Conservation (phyloP, 2,113 vertebrate species). For the Odontophorus gujanensis region DNA sequence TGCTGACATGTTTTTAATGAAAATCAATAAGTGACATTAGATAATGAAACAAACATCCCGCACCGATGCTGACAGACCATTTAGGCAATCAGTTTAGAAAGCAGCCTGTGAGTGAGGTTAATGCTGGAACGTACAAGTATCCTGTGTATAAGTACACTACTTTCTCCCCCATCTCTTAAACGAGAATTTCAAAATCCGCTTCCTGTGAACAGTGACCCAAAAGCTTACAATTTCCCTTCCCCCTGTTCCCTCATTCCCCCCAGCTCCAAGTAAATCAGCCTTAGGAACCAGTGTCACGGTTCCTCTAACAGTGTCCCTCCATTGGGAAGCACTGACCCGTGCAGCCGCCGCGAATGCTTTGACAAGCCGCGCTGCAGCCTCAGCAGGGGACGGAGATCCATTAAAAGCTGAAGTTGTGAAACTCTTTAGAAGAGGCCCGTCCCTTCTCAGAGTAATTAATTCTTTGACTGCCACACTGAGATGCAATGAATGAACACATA, state of each 20-base stretch:
- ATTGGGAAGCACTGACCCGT: slow-evolving; percentile 72
- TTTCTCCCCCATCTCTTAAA: background rate
- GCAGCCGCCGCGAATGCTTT: slow-evolving; percentile 54
- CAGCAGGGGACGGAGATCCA: slow-evolving; percentile 61
- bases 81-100: background rate
- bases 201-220: background rate
- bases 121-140: rapidly evolving
- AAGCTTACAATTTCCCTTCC: background rate
- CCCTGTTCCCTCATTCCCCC: background rate
- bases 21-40: slow-evolving; percentile 63
- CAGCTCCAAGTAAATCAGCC: slow-evolving; percentile 20
- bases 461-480: slow-evolving; percentile 71
- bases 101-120: background rate
- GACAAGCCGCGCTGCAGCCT: slow-evolving; percentile 70
- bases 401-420: slow-evolving; percentile 73
- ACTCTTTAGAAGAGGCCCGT: slow-evolving; percentile 65
- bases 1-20: slow-evolving; percentile 62
- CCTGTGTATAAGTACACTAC: background rate
- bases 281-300: slow-evolving; percentile 16
- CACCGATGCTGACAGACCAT: background rate
- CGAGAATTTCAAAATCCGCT: background rate
- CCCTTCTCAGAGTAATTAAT: slow-evolving; percentile 78
- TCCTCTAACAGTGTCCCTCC: background rate
- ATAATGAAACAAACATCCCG: slow-evolving; percentile 38
- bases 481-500: slow-evolving; percentile 65